Conservation (phyloP, 92 coral and sea anemone genomes). For the Phenganax subtilis region DNA sequence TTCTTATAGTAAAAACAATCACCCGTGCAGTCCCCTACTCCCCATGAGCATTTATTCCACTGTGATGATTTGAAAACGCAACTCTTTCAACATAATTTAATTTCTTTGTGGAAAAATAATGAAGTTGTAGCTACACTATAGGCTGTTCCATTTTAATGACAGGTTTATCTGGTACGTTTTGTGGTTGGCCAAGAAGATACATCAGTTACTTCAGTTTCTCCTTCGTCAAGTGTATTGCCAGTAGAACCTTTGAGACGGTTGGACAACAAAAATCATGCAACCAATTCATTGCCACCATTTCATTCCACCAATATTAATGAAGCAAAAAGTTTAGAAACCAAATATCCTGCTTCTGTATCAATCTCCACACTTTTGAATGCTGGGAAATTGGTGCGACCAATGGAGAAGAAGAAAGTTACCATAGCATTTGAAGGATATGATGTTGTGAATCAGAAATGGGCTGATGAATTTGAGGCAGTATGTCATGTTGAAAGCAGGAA, state of each 20-base stretch:
- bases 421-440: conserved; percentile 61
- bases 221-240: too few relatives aligned
- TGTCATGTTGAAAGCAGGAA: conserved; percentile 45
- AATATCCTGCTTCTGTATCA: conserved; percentile 53
- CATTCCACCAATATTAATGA: conserved; percentile 1
- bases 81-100: too few relatives aligned
- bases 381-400: conserved; percentile 39
- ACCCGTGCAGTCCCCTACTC: too few relatives aligned
- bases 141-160: too few relatives aligned
- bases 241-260: too few relatives aligned
- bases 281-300: conserved; percentile 7
- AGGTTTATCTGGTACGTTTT: conserved; percentile 41
- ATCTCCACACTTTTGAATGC: conserved; percentile 25
- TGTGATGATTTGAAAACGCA: too few relatives aligned
- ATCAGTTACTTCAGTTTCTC: conserved; percentile 4
- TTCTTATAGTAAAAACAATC: too few relatives aligned
- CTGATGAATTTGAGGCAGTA: conserved; percentile 44
- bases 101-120: too few relatives aligned
- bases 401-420: conserved; percentile 15
- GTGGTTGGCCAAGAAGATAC: conserved; percentile 33
- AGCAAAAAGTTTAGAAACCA: conserved; percentile 5
- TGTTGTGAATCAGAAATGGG: conserved; percentile 52
- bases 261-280: not conserved
- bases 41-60: too few relatives aligned
- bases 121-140: too few relatives aligned